These are phyloP conservation scores for Petrocephalus microphthalmus DNA, from an alignment of 2,113 vertebrate species.

Conservation along the genomic window DNA sequence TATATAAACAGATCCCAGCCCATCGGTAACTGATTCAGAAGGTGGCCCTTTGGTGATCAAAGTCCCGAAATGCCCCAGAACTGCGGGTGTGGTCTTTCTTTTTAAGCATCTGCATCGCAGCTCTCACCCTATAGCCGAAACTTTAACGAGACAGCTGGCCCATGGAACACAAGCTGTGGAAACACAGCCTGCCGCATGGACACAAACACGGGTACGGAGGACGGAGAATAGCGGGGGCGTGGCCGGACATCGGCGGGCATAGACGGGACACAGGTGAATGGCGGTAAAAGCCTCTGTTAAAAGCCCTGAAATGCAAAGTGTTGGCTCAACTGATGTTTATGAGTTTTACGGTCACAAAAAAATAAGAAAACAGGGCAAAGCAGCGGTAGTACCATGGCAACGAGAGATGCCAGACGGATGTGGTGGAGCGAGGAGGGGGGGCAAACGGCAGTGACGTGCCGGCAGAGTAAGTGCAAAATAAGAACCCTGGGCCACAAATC, in stretches of 20 bases:
- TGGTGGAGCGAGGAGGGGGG: too few relatives aligned
- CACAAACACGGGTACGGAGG: background rate
- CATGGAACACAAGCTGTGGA: background rate
- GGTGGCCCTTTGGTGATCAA: background rate
- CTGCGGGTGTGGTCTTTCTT: background rate
- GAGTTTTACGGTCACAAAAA: background rate
- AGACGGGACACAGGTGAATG: background rate
- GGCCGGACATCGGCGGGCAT: background rate
- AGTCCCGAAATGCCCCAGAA: background rate
- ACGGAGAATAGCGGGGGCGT: background rate
- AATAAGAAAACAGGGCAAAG: background rate
- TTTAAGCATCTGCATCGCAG: background rate
- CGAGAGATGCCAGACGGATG: background rate
- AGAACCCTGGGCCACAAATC: background rate
- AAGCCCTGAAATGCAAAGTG: background rate
- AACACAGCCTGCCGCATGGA: background rate
- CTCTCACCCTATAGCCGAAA: background rate
- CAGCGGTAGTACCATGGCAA: constrained; percentile 19
- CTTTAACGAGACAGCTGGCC: background rate
- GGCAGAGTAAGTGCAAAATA: background rate
- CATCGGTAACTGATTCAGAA: background rate
- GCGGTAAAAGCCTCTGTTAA: background rate
- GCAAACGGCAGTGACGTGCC: background rate
- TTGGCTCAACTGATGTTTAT: background rate
- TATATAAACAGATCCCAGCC: background rate